Evolutionary conservation across 92 coral and sea anemone genomes (phyloP), one percentile per base, ranked within the genome.

Genomic region (Muricea muricata): DNA sequence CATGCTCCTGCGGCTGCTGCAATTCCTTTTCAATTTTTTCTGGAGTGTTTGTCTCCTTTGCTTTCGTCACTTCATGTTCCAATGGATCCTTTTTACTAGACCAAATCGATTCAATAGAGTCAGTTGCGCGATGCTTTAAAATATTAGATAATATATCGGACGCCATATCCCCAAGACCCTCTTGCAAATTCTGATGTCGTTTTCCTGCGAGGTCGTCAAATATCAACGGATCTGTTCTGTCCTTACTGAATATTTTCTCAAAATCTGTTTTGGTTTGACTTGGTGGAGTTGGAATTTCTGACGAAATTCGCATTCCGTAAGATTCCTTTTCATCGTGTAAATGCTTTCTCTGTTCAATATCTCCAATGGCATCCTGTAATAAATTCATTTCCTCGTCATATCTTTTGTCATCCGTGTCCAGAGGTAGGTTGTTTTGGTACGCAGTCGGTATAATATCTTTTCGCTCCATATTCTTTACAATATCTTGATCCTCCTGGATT

Each of bases 101-200:
- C 54, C 63, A 78, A n/a, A 78, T 41, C 55, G 83, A 78, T 8
- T 77, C 70, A 30, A 77, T 55, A 9, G 82, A 52, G 56, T 78
- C 71, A 39, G 57, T 48, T 7, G 70, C 32, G 14, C 55, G 70
- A 37, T 78, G 83, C 35, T 33, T 57, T 7, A 78, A 56, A 31
- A 78, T 56, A 20, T 78, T 78, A 33, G 37, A n/a, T 37, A 78
- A 56, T 32, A 78, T 78, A 78, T 78, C 83, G 26, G 83, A 78
- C 3, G 71, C 83, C 83, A 56, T 78, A 9, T 56, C 71, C 14
- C 71, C 83, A 17, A 78, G 13, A 4, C 35, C 70, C 17, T 78
- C 34, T 56, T 33, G 23, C 18, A 17, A 58, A 32, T 30, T 21
- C 1, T 57, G 70, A 31, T 78, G 71, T n/a, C 83, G n/a, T 56